These are phyloP conservation scores for Sepiola atlantica DNA, from an alignment of 2,888 invertebrate genomes.

Conservation along the genomic window DNA sequence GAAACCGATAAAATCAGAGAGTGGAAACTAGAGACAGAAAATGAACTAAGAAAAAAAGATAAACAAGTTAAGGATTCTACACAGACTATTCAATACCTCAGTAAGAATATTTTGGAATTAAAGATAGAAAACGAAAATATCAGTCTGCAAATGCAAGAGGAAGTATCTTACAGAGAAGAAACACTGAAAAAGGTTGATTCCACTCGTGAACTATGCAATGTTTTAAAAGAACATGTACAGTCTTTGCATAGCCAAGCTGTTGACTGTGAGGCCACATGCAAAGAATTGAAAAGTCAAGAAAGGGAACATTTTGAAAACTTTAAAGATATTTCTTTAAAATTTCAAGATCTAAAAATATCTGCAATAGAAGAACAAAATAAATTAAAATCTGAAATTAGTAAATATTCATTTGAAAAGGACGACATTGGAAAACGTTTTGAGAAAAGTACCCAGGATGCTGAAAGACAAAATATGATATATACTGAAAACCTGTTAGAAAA, in stretches of 20 bases:
- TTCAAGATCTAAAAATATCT: slow-evolving; percentile 35
- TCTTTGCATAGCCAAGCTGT: background rate
- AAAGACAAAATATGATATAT: background rate
- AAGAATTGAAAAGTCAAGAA: slow-evolving; percentile 15
- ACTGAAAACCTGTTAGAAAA: background rate
- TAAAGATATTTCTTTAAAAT: slow-evolving; percentile 38
- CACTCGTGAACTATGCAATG: slow-evolving; percentile 25
- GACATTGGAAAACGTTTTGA: background rate
- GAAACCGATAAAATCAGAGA: slow-evolving; percentile 37
- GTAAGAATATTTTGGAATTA: slow-evolving; percentile 4
- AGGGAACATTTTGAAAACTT: slow-evolving; percentile 40
- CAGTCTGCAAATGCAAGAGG: slow-evolving; percentile 35
- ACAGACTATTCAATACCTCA: slow-evolving; percentile 33
- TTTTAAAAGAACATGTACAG: slow-evolving; percentile 32
- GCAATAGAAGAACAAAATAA: slow-evolving; percentile 38
- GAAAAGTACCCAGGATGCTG: background rate
- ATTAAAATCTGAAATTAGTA: slow-evolving; percentile 35
- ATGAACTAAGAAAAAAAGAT: background rate
- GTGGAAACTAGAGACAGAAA: slow-evolving; percentile 39
- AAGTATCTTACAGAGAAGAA: background rate
- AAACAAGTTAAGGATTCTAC: background rate
- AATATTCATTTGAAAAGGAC: background rate
- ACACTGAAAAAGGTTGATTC: slow-evolving; percentile 1
- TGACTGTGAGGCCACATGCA: slow-evolving; percentile 4
- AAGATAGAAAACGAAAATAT: slow-evolving; percentile 33